Evolutionary conservation across 1,140 invertebrate genomes (phyloP), one percentile per base, ranked within the genome.

Genomic region (Patella vulgata): DNA sequence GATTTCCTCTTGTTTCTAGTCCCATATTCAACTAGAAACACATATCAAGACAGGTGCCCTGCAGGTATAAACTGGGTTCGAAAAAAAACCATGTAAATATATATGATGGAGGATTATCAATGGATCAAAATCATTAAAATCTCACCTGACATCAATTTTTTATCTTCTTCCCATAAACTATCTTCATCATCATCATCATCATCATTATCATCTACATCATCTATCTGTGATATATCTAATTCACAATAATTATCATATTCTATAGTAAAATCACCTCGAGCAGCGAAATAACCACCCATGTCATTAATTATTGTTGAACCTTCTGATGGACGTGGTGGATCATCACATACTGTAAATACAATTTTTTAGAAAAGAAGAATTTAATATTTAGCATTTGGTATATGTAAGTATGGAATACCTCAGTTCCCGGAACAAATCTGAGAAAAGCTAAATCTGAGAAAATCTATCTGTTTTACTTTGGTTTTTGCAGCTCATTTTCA

Each of bases 181-280:
- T n/a, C n/a, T n/a, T n/a, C n/a, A n/a, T n/a, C n/a, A n/a, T 77
- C 75, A 17, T 63, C 81, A 3, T 86, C 85, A 68, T 87, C 77
- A 1, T 87, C 79, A 63, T 88, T 86, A 1, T 84, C 81, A 36
- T 85, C 72, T 51, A 85, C 82, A 25, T 83, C 85, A 25, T 89
- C 86, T 46, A 93, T 82, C 47, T 89, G 86, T 25, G 87, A 88
- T 3, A 95, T 83, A 27, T 93, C 82, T 36, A 88, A 84, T 79
- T 96, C 94, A 0, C 93, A 92, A 73, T 90, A 90, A 63, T 92
- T 89, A 79, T 95, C 92, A 82, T 90, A 92, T 63, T 94, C 93
- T 2, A 89, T 83, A 68, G 91, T 90, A 84, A 96, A 96, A 76
- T 96, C 93, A n/a, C 92, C 91, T 58, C 94, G 85, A 5, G 90